phyloP scores from a whole-genome alignment of 1,140 invertebrate genomes.

The Temnothorax curvispinosus region DNA sequence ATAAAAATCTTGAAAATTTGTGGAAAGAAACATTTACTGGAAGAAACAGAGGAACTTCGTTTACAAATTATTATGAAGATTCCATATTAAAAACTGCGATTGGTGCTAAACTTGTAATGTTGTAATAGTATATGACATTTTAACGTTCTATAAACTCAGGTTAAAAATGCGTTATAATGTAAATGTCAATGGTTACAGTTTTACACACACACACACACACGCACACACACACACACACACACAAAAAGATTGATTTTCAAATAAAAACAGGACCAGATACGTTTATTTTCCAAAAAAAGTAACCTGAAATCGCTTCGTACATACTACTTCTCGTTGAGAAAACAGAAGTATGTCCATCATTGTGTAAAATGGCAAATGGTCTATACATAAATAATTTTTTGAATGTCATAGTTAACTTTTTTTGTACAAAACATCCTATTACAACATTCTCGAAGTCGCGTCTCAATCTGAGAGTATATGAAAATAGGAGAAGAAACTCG shows the following conservation, averaged over 20 bases:
- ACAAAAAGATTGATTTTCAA: not conserved
- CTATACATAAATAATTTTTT: not conserved
- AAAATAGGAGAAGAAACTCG: too few relatives aligned
- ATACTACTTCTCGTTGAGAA: not conserved
- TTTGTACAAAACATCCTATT: not conserved
- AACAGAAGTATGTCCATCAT: not conserved
- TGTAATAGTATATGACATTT: not conserved
- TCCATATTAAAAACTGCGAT: conserved; percentile 9
- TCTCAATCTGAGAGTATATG: too few relatives aligned
- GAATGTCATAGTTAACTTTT: too few relatives aligned
- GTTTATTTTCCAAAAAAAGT: not conserved
- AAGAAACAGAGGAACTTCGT: not conserved
- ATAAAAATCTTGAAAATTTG: not conserved
- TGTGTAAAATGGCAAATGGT: not conserved
- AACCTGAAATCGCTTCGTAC: not conserved
- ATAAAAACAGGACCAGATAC: not conserved
- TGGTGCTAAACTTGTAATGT: not conserved
- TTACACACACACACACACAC: too few relatives aligned
- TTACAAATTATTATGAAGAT: not conserved
- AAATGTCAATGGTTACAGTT: too few relatives aligned
- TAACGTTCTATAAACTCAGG: not conserved
- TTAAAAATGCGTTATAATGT: not conserved
- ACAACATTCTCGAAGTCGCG: too few relatives aligned
- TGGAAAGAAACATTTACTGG: not conserved
- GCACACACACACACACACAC: too few relatives aligned